Conservation (phyloP, 2,797 vertebrate genomes). For the Pseudochirops corinnae region DNA sequence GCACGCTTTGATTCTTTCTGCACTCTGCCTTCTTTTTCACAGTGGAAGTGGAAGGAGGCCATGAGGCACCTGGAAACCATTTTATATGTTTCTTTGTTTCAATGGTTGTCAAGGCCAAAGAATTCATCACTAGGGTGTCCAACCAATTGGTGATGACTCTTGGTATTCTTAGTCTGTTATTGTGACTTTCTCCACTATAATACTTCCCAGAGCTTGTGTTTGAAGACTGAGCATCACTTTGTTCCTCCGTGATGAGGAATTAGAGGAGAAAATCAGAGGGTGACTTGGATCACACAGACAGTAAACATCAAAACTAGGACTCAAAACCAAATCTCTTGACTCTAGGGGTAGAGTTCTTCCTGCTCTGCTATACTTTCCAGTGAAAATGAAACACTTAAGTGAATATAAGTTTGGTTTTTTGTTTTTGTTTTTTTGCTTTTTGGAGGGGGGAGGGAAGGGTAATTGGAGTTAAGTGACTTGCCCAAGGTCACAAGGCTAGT, state of each 20-base stretch:
- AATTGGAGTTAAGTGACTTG: too few relatives aligned
- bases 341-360: not conserved
- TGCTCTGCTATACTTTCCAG: not conserved
- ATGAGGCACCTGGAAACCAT: not conserved
- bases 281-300: not conserved
- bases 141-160: not conserved
- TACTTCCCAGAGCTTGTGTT: not conserved
- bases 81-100: not conserved
- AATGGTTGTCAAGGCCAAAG: not conserved
- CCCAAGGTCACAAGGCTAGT: too few relatives aligned
- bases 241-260: not conserved
- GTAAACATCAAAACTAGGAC: not conserved
- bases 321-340: not conserved
- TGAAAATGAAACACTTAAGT: not conserved
- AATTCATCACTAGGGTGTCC: not conserved
- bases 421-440: too few relatives aligned
- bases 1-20: not conserved
- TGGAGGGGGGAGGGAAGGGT: too few relatives aligned
- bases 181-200: not conserved
- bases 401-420: not conserved
- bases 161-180: not conserved
- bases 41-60: not conserved
- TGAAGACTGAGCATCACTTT: not conserved
- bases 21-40: not conserved
- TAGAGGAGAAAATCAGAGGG: not conserved